These are phyloP conservation scores for Campaea margaritaria DNA, from an alignment of 2,888 invertebrate genomes.

Conservation along the genomic window DNA sequence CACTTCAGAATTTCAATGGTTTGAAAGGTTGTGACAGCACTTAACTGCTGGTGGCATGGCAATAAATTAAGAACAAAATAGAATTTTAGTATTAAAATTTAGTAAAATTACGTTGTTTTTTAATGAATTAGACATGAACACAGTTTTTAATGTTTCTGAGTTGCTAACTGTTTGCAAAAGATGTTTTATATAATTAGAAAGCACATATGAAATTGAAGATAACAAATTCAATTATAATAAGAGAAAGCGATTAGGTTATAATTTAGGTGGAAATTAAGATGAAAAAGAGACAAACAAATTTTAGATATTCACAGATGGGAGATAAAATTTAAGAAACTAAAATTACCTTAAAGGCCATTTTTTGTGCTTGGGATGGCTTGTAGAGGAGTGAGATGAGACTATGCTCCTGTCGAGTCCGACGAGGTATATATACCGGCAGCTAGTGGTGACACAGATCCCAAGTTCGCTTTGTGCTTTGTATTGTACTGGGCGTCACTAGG, in stretches of 20 bases:
- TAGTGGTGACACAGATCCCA: slow-evolving; percentile 73
- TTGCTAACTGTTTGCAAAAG: too few relatives aligned
- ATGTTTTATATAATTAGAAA: too few relatives aligned
- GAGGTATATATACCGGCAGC: slow-evolving; percentile 71
- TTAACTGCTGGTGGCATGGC: background rate
- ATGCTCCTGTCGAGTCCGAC: slow-evolving; percentile 65
- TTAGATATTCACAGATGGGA: background rate
- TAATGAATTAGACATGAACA: too few relatives aligned
- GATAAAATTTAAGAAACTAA: slow-evolving; percentile 8
- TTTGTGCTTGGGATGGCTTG: slow-evolving; percentile 61
- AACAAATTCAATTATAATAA: too few relatives aligned
- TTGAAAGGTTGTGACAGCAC: slow-evolving; percentile 11
- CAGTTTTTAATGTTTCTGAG: too few relatives aligned
- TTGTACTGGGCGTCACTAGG: slow-evolving; percentile 72
- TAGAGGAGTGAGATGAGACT: slow-evolving; percentile 70
- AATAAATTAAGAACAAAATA: too few relatives aligned
- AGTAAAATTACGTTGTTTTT: too few relatives aligned
- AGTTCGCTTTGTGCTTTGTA: slow-evolving; percentile 78
- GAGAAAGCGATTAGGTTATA: too few relatives aligned
- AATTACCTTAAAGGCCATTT: slow-evolving; percentile 80
- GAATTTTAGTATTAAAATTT: too few relatives aligned
- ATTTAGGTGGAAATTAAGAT: too few relatives aligned
- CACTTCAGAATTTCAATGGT: slow-evolving; percentile 7
- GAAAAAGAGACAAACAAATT: background rate
- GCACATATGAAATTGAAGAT: too few relatives aligned